Evolutionary conservation across 2,113 vertebrate genomes (phyloP).

Genomic region (Dromiciops gliroides): DNA sequence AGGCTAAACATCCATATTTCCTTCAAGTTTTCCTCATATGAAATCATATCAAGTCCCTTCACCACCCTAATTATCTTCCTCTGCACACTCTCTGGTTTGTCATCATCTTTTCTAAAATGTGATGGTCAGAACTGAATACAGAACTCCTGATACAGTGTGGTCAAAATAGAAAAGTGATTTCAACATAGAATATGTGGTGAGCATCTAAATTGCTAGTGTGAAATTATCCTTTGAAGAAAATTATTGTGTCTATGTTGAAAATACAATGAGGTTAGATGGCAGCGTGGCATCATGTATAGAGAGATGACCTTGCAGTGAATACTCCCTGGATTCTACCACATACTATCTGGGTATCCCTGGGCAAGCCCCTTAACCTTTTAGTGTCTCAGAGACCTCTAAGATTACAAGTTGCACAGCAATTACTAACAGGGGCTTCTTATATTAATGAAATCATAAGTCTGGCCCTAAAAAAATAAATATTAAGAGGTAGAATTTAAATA

Average conservation of each 20-base stretch:
- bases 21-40: not conserved
- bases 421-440: not conserved
- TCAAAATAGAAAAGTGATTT: not conserved
- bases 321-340: not conserved
- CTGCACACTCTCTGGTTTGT: not conserved
- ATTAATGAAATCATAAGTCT: not conserved
- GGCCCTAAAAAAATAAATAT: not conserved
- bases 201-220: not conserved
- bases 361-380: not conserved
- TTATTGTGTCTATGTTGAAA: not conserved
- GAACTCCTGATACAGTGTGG: not conserved
- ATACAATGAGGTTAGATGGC: not conserved
- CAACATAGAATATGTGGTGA: not conserved
- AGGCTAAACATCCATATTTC: not conserved
- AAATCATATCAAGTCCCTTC: not conserved
- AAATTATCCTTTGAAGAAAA: not conserved
- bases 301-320: not conserved
- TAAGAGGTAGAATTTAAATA: not conserved
- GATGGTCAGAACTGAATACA: not conserved
- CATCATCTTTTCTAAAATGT: not conserved
- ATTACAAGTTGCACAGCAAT: not conserved
- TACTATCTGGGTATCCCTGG: not conserved
- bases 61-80: not conserved
- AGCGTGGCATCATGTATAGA: not conserved
- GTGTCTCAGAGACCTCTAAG: not conserved